A percentile compares a stretch with the other conserved stretches of the same genome.
These are phyloP conservation scores for Misgurnus mizolepis DNA, from an alignment of 2,113 vertebrate genomes.

Conservation along the genomic window DNA sequence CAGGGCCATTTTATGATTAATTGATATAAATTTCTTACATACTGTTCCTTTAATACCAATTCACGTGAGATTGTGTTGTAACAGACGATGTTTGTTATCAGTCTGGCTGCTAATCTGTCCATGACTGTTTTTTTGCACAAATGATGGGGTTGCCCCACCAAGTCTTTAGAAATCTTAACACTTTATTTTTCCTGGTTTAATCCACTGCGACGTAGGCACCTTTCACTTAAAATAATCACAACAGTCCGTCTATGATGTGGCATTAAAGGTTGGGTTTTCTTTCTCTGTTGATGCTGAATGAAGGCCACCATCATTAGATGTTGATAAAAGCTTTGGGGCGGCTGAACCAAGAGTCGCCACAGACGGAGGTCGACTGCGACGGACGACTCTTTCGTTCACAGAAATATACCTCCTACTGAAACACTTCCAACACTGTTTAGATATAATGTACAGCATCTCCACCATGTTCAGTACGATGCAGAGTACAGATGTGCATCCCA, in stretches of 20 bases:
- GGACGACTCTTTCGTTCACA: neutral
- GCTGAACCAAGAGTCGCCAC: neutral
- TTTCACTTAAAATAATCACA: neutral
- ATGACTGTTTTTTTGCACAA: too few relatives aligned
- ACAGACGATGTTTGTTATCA: too few relatives aligned
- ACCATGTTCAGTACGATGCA: conserved; percentile 79
- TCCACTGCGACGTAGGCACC: neutral
- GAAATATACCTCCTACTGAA: conserved; percentile 65
- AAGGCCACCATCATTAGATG: neutral
- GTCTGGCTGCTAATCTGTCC: too few relatives aligned
- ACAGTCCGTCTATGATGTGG: neutral
- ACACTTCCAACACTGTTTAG: conserved; percentile 74
- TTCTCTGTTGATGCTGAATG: neutral
- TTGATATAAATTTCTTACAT: too few relatives aligned
- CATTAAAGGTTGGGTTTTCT: neutral
- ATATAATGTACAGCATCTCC: conserved; percentile 82
- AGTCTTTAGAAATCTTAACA: too few relatives aligned
- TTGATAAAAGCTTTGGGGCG: neutral
- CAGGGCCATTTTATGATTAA: too few relatives aligned
- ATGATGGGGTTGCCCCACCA: too few relatives aligned
- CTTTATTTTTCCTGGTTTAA: neutral
- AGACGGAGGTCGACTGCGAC: conserved; percentile 5
- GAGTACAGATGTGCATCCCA: conserved; percentile 79
- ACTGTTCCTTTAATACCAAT: too few relatives aligned
- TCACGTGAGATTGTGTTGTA: too few relatives aligned